Conservation (phyloP, 2,888 invertebrate genomes). For the Chrysopilus asiliformis region DNA sequence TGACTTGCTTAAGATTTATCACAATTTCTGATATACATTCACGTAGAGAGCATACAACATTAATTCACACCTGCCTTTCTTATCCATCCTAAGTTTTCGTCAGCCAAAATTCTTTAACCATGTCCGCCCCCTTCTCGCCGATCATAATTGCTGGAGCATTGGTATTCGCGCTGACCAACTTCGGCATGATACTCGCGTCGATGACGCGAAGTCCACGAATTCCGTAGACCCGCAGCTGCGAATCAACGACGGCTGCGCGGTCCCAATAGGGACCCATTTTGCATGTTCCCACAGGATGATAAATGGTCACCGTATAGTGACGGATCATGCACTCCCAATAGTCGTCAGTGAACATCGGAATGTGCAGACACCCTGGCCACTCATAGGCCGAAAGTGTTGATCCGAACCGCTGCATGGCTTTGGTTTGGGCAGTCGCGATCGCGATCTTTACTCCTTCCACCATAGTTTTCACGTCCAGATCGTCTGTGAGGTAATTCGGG, state of each 20-base stretch:
- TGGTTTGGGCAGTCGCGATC: conserved; percentile 64
- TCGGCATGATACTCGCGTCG: conserved; percentile 80
- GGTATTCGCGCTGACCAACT: conserved; percentile 71
- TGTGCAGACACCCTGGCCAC: conserved; percentile 64
- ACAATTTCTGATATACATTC: too few relatives aligned
- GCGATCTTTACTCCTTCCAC: conserved; percentile 78
- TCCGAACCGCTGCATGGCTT: conserved; percentile 59
- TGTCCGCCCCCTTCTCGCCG: conserved; percentile 76
- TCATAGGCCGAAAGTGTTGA: conserved; percentile 54
- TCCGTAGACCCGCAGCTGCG: conserved; percentile 65
- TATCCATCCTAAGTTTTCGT: too few relatives aligned
- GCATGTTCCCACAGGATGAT: conserved; percentile 75
- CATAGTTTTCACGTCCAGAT: conserved; percentile 63
- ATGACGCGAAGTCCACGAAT: conserved; percentile 65
- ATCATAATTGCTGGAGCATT: conserved; percentile 83
- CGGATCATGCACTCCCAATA: conserved; percentile 84
- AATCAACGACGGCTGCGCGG: conserved; percentile 68
- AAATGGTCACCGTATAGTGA: conserved; percentile 69
- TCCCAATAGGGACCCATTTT: conserved; percentile 88
- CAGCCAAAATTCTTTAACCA: conserved; percentile 75
- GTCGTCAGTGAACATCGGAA: conserved; percentile 54
- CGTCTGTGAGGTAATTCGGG: conserved; percentile 78
- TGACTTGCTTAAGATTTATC: too few relatives aligned
- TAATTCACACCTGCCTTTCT: too few relatives aligned
- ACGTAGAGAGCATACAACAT: too few relatives aligned